phyloP scores from a whole-genome alignment of 1,140 invertebrate species.

The Panagrolaimus sp. region DNA sequence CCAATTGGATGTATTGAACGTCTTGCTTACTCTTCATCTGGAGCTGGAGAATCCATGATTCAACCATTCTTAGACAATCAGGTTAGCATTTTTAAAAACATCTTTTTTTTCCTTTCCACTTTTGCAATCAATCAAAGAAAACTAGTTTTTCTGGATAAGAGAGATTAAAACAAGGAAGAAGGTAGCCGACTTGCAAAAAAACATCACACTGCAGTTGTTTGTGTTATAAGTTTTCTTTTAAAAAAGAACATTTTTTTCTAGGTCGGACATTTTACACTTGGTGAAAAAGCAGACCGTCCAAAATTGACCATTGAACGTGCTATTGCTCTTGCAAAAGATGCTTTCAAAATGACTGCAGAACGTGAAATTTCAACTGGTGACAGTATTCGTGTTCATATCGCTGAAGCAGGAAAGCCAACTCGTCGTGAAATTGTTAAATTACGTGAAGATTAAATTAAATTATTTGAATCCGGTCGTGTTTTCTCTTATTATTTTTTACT shows the following conservation, averaged over 20 bases:
- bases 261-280: conserved; percentile 45
- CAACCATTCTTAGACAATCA: conserved; percentile 65
- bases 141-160: no score
- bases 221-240: no score
- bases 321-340: conserved; percentile 78
- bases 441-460: conserved; percentile 59
- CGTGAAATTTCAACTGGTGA: conserved; percentile 95
- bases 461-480: not conserved
- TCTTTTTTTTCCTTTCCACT: not conserved
- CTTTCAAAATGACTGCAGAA: conserved; percentile 91
- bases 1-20: conserved; percentile 87
- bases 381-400: conserved; percentile 76
- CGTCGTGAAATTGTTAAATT: conserved; percentile 55
- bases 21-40: conserved; percentile 73
- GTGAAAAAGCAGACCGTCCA: conserved; percentile 35
- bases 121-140: no score
- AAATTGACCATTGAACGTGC: conserved; percentile 73
- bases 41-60: conserved; percentile 65
- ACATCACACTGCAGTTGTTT: no score
- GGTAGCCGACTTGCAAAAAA: no score
- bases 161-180: no score
- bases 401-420: conserved; percentile 77
- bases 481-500: no score
- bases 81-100: conserved; percentile 39
- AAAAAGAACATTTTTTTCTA: conserved; percentile 20